phyloP scores from a whole-genome alignment of 1,140 invertebrate species.

The Ostrea edulis region DNA sequence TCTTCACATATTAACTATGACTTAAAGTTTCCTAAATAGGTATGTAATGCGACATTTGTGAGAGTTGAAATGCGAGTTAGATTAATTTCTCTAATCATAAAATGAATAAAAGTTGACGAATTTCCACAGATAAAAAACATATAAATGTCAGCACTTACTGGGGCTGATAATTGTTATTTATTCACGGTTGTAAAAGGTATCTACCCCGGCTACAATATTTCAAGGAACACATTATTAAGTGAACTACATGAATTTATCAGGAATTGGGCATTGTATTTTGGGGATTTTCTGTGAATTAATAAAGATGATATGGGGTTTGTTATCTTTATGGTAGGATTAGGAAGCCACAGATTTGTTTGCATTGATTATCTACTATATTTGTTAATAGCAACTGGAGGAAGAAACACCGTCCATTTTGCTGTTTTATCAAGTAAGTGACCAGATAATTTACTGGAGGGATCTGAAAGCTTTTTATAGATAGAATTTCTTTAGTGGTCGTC shows the following conservation, averaged over 20 bases:
- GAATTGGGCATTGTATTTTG: background rate
- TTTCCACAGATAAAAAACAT: constrained; percentile 33
- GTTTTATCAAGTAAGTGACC: background rate
- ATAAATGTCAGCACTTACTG: constrained; percentile 15
- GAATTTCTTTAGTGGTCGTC: background rate
- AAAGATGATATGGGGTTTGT: background rate
- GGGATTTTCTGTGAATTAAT: constrained; percentile 16
- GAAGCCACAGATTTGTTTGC: constrained; percentile 4
- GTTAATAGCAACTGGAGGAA: background rate
- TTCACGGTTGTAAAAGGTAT: background rate
- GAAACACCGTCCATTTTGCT: background rate
- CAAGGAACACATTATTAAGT: background rate
- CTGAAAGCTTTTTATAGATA: background rate
- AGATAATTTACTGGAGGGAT: background rate
- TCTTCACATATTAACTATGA: background rate
- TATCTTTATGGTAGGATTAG: constrained; percentile 8
- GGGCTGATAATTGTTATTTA: constrained; percentile 26
- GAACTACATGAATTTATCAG: background rate
- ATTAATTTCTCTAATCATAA: constrained; percentile 22
- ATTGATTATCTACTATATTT: background rate
- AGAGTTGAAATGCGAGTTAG: background rate
- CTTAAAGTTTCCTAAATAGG: background rate
- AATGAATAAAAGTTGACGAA: constrained; percentile 38
- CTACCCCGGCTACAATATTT: constrained; percentile 6
- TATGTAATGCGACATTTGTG: background rate